Base-by-base conservation (phyloP, 53 echinoderm and acorn worm species). In the Paracentrotus lividus region DNA sequence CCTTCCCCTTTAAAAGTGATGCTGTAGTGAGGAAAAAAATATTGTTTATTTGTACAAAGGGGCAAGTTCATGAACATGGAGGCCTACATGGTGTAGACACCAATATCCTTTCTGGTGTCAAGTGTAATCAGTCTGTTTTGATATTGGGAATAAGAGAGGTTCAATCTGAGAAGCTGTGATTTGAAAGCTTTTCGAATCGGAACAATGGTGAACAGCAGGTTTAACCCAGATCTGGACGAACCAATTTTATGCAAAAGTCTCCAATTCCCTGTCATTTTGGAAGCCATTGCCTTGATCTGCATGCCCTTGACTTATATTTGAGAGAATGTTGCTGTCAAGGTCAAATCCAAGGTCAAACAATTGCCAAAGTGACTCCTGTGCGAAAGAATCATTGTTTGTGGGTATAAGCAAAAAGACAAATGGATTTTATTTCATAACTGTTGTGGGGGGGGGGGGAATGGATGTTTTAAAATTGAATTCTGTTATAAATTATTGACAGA, bases 241-340 rank as follows among this genome's bases (percentile, higher is more conserved):
- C 8, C 45, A 2, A 24, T 45, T 45, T 47, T n/a, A 9, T 4
- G 43, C 23, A n/a, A 78, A 78, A 45, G n/a, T 44, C 43, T 78
- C 78, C 44, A 8, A 78, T 78, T 78, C n/a, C 78, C 26, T 44
- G 78, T 47, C 78, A 78, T 44, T 78, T 23, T 45, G 78, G 78
- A 78, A 45, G 78, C 5, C n/a, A 45, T 77, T 78, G 26, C 44
- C 78, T 45, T 78, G 78, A 78, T 78, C 36, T 78, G n/a, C 9
- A 9, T 78, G 78, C 45, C 78, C 78, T 78, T 78, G 78, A 78
- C 78, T 47, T 44, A 24, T n/a, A 78, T 47, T 78, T 47, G n/a
- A 1, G 40, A 24, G 26, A 78, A 10, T 7, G 23, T 78, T 78
- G 78, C 78, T 78, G 45, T 78, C 47, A 78, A 78, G 78, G 78